Conservation (phyloP, 2,797 vertebrate genomes). For the Chromis chromis region DNA sequence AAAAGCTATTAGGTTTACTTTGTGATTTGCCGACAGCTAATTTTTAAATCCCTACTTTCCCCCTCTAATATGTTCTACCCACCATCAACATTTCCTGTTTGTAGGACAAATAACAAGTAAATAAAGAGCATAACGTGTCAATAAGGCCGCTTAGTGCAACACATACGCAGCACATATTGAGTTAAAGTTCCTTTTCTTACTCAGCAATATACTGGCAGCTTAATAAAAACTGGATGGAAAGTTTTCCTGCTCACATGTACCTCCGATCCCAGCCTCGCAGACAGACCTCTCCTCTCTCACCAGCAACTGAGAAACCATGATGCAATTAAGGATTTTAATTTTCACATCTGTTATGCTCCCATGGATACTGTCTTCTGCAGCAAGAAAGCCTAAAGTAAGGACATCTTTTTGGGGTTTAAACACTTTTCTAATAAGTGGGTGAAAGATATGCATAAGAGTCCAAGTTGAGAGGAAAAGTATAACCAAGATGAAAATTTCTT, state of each 20-base stretch:
- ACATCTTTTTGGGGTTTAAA: constrained; percentile 17
- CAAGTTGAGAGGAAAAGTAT: constrained; percentile 11
- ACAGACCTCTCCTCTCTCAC: constrained; percentile 52
- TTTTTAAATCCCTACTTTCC: not conserved
- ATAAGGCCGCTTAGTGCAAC: not conserved
- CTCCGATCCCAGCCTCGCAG: constrained; percentile 56
- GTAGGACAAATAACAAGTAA: not conserved
- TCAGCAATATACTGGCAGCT: constrained; percentile 70
- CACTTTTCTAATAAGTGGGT: not conserved
- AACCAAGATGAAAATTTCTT: constrained; percentile 26
- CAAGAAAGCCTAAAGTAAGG: constrained; percentile 77
- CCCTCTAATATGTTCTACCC: not conserved
- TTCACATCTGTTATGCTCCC: constrained; percentile 82
- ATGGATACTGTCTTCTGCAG: constrained; percentile 84
- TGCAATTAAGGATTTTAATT: constrained; percentile 72
- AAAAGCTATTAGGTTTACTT: not conserved
- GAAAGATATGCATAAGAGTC: constrained; percentile 12
- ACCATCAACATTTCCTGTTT: not conserved
- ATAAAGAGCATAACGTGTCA: not conserved
- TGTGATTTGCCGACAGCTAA: not conserved
- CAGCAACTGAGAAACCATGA: constrained; percentile 58
- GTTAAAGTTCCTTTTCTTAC: constrained; percentile 77
- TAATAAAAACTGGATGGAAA: constrained; percentile 76
- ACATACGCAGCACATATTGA: constrained; percentile 74
- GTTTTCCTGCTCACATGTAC: constrained; percentile 69